Evolutionary conservation across 2,888 invertebrate genomes (phyloP).

Genomic region (Parascotia fuliginaria): DNA sequence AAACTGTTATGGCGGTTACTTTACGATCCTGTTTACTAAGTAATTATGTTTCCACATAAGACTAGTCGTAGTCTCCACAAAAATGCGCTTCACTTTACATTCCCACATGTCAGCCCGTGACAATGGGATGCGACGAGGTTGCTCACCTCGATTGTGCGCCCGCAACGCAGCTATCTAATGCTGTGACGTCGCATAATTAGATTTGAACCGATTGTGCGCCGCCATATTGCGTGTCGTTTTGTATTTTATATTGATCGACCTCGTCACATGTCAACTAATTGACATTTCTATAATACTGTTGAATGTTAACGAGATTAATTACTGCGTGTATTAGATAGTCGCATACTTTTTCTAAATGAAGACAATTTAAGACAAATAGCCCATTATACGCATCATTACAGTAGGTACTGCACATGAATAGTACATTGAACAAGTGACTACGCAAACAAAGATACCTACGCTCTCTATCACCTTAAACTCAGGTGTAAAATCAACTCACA

Average conservation of each 20-base stretch:
- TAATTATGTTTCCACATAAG: constrained; percentile 45
- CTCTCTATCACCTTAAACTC: too few species aligned
- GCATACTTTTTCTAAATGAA: constrained; percentile 27
- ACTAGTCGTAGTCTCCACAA: constrained; percentile 41
- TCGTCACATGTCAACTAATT: constrained; percentile 33
- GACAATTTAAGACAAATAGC: constrained; percentile 36
- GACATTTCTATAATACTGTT: constrained; percentile 34
- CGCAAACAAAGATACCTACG: too few species aligned
- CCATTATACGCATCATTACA: constrained; percentile 16
- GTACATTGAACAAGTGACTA: too few species aligned
- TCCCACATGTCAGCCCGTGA: constrained; percentile 69
- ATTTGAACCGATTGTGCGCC: constrained; percentile 56
- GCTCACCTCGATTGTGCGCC: constrained; percentile 70
- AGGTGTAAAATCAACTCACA: too few species aligned
- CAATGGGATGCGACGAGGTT: constrained; percentile 75
- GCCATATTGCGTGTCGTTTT: constrained; percentile 35
- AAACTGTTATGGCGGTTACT: constrained; percentile 18
- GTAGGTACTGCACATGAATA: too few species aligned
- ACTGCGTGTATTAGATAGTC: constrained; percentile 13
- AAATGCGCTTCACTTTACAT: constrained; percentile 60
- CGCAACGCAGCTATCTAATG: constrained; percentile 57
- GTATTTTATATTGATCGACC: constrained; percentile 17
- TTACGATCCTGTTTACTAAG: constrained; percentile 37
- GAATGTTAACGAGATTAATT: constrained; percentile 13
- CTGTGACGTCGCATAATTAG: constrained; percentile 77